phyloP scores from a whole-genome alignment of 2,888 invertebrate genomes.

The Nephrotoma flavescens region DNA sequence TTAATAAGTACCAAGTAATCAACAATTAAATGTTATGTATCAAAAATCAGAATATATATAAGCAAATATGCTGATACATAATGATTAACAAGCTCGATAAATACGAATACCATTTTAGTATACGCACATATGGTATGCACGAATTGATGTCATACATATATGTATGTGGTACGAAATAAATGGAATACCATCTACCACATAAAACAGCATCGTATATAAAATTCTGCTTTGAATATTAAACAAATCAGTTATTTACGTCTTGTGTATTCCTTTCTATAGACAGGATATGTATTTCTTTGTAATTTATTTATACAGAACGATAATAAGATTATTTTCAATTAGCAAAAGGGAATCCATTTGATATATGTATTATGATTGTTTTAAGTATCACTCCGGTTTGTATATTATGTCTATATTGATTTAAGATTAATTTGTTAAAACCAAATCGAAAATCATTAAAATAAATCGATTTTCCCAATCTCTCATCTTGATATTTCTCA shows the following conservation, averaged over 20 bases:
- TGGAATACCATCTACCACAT: not conserved
- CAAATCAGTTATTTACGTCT: not conserved
- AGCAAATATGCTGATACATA: too few relatives aligned
- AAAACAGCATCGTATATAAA: not conserved
- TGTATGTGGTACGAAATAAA: too few relatives aligned
- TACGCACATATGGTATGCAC: not conserved
- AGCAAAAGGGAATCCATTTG: not conserved
- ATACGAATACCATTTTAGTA: not conserved
- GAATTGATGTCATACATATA: not conserved
- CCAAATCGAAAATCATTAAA: not conserved
- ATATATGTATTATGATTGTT: not conserved
- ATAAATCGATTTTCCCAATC: not conserved
- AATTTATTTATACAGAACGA: not conserved
- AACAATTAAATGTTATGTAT: too few relatives aligned
- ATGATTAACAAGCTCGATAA: too few relatives aligned
- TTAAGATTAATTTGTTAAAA: not conserved
- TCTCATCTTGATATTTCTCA: not conserved
- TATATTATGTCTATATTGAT: not conserved
- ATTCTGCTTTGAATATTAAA: not conserved
- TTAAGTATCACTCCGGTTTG: not conserved
- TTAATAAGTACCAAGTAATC: too few relatives aligned
- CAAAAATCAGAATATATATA: too few relatives aligned
- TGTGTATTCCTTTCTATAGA: not conserved
- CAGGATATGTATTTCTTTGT: not conserved
- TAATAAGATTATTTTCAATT: not conserved